Base-by-base conservation (phyloP, 2,113 vertebrate genomes). In the Galemys pyrenaicus region DNA sequence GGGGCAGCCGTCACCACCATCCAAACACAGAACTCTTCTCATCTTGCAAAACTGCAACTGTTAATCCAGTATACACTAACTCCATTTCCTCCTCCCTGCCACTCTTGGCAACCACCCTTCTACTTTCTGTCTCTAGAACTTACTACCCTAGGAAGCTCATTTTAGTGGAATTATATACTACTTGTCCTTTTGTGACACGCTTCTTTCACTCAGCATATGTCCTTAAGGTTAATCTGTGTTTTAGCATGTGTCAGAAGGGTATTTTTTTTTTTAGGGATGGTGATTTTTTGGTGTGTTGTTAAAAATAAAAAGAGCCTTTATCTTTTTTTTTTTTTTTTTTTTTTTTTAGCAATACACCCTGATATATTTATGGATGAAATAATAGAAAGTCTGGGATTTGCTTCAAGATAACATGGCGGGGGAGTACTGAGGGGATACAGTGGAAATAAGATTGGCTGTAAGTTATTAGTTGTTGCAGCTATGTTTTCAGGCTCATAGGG, bases 301-400 rank as follows among this genome's bases (percentile, higher is more conserved):
- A 65, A 78, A 74, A 87, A 68, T 78, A 62, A 56, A 70, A 68
- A 67, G 22, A 74, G 51, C 9, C 39, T 26, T 75, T 87, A 51
- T 84, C 65, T 89, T 82, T n/a, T n/a, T n/a, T n/a, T n/a, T n/a
- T n/a, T n/a, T n/a, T n/a, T n/a, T n/a, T n/a, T n/a, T n/a, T n/a
- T n/a, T n/a, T n/a, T n/a, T n/a, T 89, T 39, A 87, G 70, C 79
- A 32, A 68, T 32, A 39, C 26, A 37, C 26, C 37, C 35, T 46
- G 62, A 79, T 88, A 91, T 91, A 75, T 77, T 85, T 91, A 71
- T 77, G 62, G 73, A 77, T 73, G 35, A n/a, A 77, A 77, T 75
- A 54, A 65, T 58, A 44, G 26, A 67, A 75, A 82, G 44, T 65
- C 60, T 81, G 60, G 54, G 41, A 46, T 73, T 51, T 60, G 67